A percentile compares a stretch with the other conserved stretches of the same genome.
Evolutionary conservation across 2,113 vertebrate genomes (phyloP).

Genomic region (Manacus vitellinus): DNA sequence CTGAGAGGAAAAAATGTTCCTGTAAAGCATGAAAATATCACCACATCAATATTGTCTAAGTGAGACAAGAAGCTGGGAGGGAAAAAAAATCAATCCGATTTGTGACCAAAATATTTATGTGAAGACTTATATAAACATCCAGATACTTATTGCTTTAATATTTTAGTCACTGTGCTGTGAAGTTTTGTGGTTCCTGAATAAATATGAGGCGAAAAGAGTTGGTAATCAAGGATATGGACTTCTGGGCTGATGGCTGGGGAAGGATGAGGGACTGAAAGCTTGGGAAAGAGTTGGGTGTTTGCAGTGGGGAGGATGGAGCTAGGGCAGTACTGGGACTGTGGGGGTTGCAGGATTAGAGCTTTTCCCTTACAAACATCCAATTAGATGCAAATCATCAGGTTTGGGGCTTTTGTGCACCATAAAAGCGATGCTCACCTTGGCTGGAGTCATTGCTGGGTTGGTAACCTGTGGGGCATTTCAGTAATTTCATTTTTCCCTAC

Average conservation of each 20-base stretch:
- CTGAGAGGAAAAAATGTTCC: neutral
- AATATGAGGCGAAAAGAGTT: neutral
- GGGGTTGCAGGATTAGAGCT: neutral
- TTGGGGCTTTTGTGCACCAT: neutral
- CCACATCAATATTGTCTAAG: neutral
- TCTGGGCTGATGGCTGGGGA: neutral
- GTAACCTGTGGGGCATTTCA: neutral
- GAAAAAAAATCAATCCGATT: neutral
- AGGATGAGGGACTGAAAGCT: neutral
- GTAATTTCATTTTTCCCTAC: neutral
- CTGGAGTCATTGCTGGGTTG: neutral
- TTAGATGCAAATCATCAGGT: too few species aligned
- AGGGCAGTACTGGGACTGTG: neutral
- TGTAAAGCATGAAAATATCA: neutral
- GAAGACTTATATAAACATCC: neutral
- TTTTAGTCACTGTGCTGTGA: neutral
- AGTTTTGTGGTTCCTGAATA: neutral
- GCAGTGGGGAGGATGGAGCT: neutral
- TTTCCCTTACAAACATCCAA: neutral
- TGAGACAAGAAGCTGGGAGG: neutral
- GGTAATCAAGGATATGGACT: neutral
- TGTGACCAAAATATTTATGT: neutral
- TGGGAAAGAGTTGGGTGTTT: neutral
- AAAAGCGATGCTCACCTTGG: accelerated
- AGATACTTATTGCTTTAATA: neutral